Percentiles rank a stretch among this genome's conserved stretches.
Conservation (phyloP, 2,888 invertebrate genomes). For the Himalopsyche japonica region DNA sequence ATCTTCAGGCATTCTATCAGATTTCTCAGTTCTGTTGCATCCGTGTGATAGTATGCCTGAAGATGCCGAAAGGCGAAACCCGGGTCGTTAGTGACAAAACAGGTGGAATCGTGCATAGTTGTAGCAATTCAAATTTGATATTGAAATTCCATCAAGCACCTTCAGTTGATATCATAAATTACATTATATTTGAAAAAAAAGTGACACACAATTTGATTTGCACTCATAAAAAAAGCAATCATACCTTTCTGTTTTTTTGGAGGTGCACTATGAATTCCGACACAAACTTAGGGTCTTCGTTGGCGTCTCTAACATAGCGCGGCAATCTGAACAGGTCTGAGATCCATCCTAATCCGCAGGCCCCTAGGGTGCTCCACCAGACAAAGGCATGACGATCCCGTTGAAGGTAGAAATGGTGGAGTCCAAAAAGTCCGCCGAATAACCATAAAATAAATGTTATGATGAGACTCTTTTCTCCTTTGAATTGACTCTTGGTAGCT, state of each 20-base stretch:
- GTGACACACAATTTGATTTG: no score
- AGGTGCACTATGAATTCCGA: slow-evolving; percentile 66
- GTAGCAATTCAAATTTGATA: no score
- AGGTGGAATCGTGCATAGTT: no score
- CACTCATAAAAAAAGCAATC: slow-evolving; percentile 24
- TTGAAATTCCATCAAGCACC: no score
- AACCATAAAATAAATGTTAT: slow-evolving; percentile 85
- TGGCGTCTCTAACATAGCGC: slow-evolving; percentile 81
- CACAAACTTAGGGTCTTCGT: slow-evolving; percentile 71
- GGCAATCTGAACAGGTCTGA: slow-evolving; percentile 84
- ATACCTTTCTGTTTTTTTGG: slow-evolving; percentile 67
- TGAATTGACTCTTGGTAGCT: neutral
- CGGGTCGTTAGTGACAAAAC: no score
- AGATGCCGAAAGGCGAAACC: no score
- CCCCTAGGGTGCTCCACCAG: slow-evolving; percentile 86
- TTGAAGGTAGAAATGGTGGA: slow-evolving; percentile 89
- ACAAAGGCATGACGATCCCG: slow-evolving; percentile 89
- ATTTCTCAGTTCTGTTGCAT: no score
- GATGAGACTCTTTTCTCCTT: slow-evolving; percentile 61
- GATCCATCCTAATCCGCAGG: slow-evolving; percentile 84
- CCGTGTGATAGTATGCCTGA: no score
- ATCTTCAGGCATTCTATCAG: no score
- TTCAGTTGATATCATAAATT: no score
- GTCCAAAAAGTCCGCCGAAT: slow-evolving; percentile 83
- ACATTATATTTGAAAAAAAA: no score